Conservation (phyloP, 1,140 invertebrate species). For the Portunus trituberculatus region DNA sequence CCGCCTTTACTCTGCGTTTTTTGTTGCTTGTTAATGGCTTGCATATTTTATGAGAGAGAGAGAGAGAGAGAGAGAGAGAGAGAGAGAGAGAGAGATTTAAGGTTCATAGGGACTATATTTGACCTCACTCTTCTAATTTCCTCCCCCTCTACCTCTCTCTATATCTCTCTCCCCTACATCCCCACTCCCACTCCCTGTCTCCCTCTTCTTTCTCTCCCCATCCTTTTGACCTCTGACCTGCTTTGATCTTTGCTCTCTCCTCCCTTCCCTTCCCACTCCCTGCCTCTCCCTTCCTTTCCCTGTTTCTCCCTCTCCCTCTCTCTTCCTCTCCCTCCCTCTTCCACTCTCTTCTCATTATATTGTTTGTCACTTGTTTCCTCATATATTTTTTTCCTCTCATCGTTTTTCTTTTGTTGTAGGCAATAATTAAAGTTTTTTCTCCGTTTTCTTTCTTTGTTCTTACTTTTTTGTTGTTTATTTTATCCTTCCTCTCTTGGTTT, state of each 20-base stretch:
- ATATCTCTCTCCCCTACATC: constrained; percentile 34
- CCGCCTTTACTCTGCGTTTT: no score
- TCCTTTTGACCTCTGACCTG: background rate
- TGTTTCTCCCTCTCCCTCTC: background rate
- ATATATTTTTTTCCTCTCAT: background rate
- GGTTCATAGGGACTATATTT: no score
- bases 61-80: no score
- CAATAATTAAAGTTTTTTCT: no score
- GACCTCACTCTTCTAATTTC: background rate
- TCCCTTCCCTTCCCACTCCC: background rate
- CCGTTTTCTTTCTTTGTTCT: no score
- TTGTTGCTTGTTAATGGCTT: no score
- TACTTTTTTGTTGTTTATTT: no score
- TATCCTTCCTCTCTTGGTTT: no score
- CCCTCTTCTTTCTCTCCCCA: background rate
- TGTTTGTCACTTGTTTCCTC: background rate
- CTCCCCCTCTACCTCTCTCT: background rate
- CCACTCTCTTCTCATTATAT: background rate
- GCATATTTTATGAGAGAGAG: no score
- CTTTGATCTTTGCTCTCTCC: background rate
- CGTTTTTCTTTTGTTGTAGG: background rate
- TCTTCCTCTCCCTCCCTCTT: background rate
- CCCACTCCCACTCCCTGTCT: constrained; percentile 25
- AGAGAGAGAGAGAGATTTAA: no score
- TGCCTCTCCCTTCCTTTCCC: background rate